phyloP scores from a whole-genome alignment of 2,113 vertebrate species.

The Catagonus wagneri region DNA sequence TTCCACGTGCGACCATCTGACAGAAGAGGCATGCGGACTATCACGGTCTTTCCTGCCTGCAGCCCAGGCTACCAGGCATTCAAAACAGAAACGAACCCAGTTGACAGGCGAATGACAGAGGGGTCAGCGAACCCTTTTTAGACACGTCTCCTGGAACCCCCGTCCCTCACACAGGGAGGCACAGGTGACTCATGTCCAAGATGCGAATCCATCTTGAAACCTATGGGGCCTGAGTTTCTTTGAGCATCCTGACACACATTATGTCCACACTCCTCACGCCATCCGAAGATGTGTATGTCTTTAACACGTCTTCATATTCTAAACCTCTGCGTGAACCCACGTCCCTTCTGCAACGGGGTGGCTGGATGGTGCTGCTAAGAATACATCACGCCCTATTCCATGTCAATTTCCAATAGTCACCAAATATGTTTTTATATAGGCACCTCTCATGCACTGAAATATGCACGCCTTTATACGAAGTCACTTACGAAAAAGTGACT shows the following conservation, averaged over 20 bases:
- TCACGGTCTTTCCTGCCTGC: too few relatives aligned
- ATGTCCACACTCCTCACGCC: too few relatives aligned
- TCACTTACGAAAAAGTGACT: too few relatives aligned
- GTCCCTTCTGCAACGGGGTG: too few relatives aligned
- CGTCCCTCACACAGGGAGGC: background rate
- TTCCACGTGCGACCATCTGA: background rate
- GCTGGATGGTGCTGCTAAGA: background rate
- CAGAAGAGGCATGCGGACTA: background rate
- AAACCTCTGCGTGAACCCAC: background rate
- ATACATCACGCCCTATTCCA: background rate
- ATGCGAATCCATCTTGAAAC: too few relatives aligned
- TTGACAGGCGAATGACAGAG: background rate
- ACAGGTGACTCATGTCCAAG: background rate
- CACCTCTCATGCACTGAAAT: background rate
- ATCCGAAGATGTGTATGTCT: too few relatives aligned
- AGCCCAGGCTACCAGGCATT: fast-evolving
- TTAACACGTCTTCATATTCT: too few relatives aligned
- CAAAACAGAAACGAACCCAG: background rate
- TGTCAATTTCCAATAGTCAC: too few relatives aligned
- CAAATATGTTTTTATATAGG: background rate
- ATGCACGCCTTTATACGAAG: too few relatives aligned
- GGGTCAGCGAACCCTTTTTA: background rate
- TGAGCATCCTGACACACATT: too few relatives aligned
- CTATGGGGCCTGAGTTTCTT: too few relatives aligned
- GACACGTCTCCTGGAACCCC: background rate